Conservation (phyloP, 2,113 vertebrate genomes). For the Megaceryle maxima region DNA sequence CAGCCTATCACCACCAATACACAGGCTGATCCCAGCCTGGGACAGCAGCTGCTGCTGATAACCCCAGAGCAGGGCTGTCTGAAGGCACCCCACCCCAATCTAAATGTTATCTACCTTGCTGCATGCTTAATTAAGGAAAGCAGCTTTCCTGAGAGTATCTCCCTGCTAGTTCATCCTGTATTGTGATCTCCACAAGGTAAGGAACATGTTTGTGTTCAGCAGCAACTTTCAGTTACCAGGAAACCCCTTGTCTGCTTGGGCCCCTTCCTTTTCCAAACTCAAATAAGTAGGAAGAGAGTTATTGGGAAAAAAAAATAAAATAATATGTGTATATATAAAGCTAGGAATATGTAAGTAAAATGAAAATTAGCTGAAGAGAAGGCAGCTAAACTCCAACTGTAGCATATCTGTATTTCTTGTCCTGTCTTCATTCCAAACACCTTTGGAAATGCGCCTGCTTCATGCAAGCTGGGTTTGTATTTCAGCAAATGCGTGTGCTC, state of each 20-base stretch:
- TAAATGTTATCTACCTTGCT: background rate
- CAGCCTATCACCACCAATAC: background rate
- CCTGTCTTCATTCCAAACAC: background rate
- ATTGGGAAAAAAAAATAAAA: background rate
- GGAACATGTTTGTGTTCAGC: background rate
- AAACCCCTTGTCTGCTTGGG: background rate
- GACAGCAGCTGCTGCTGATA: background rate
- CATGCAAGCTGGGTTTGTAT: background rate
- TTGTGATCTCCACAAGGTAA: background rate
- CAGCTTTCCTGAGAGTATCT: background rate
- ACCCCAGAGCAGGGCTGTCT: background rate
- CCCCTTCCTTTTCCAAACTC: background rate
- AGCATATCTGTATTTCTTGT: background rate
- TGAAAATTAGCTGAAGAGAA: background rate
- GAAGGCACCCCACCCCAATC: background rate
- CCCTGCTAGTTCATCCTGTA: rapidly evolving
- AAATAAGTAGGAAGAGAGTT: background rate
- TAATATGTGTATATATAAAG: background rate
- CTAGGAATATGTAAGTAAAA: background rate
- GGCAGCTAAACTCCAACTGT: background rate
- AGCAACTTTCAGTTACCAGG: background rate
- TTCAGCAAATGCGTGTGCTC: constrained; percentile 2
- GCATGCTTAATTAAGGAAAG: background rate
- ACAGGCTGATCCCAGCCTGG: background rate
- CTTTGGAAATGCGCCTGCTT: background rate